Percentiles rank a stretch among this genome's conserved stretches.
Evolutionary conservation across 1,140 invertebrate species (phyloP).

Genomic region (Drosophila melanica): DNA sequence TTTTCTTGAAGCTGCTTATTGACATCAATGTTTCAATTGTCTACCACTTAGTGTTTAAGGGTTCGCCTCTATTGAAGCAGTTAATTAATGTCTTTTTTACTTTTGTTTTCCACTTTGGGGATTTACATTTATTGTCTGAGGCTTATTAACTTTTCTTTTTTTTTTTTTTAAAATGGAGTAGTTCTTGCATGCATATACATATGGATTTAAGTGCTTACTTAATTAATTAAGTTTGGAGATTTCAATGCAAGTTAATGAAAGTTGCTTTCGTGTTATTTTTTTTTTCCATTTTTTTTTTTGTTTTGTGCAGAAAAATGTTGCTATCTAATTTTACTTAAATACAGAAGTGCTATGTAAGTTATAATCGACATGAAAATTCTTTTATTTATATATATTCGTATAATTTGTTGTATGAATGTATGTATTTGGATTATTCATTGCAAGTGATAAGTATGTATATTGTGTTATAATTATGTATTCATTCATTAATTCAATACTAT

Average conservation of each 20-base stretch:
- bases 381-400: slow-evolving; percentile 41
- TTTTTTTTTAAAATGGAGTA: slow-evolving; percentile 38
- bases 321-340: slow-evolving; percentile 71
- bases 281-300: slow-evolving; percentile 40
- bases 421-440: slow-evolving; percentile 56
- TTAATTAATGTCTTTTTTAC: slow-evolving; percentile 18
- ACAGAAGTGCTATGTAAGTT: slow-evolving; percentile 62
- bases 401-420: slow-evolving; percentile 19
- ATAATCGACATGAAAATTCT: slow-evolving; percentile 76
- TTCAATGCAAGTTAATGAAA: slow-evolving; percentile 63
- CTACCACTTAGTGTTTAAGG: slow-evolving; percentile 51
- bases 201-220: slow-evolving; percentile 19
- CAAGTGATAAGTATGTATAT: slow-evolving; percentile 45
- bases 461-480: slow-evolving; percentile 48
- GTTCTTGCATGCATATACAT: slow-evolving; percentile 49
- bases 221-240: slow-evolving; percentile 12
- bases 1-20: slow-evolving; percentile 70
- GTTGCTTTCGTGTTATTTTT: slow-evolving; percentile 39
- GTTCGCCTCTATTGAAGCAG: slow-evolving; percentile 40
- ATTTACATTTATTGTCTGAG: slow-evolving; percentile 48
- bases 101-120: slow-evolving; percentile 22
- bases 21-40: slow-evolving; percentile 74
- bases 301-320: slow-evolving; percentile 75
- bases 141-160: slow-evolving; percentile 26
- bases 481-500: slow-evolving; percentile 60